A percentile compares a stretch with the other conserved stretches of the same genome.
Evolutionary conservation across 2,113 vertebrate species (phyloP).

Genomic region (Hippocampus comes): DNA sequence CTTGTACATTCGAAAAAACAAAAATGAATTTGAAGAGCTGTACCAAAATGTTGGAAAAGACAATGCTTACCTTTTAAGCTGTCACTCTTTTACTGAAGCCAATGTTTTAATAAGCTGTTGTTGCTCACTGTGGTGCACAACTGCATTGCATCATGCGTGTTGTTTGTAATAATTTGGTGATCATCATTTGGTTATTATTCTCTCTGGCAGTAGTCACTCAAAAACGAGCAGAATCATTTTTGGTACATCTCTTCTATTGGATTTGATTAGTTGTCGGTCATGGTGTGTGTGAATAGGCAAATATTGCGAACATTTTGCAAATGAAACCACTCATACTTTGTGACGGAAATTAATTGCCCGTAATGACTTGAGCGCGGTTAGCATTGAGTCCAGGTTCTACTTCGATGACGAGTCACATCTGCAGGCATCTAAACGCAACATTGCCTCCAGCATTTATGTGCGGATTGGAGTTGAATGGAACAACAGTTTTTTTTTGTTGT

Average conservation of each 20-base stretch:
- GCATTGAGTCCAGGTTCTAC: not conserved
- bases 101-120: not conserved
- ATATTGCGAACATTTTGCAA: not conserved
- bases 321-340: not conserved
- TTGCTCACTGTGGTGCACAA: not conserved
- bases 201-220: not conserved
- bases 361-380: not conserved
- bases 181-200: not conserved
- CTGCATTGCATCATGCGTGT: not conserved
- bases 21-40: not conserved
- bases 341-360: not conserved
- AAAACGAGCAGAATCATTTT: not conserved
- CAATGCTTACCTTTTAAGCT: not conserved
- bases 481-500: conserved; percentile 32
- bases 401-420: not conserved
- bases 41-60: not conserved
- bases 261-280: not conserved
- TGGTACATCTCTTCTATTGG: not conserved
- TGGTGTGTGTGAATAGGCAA: not conserved
- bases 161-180: not conserved
- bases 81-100: not conserved
- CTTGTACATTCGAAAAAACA: not conserved
- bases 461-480: not conserved
- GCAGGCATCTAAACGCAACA: not conserved
- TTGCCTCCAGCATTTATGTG: not conserved